Conservation (phyloP, 2,888 invertebrate genomes). For the Microplitis manilae region DNA sequence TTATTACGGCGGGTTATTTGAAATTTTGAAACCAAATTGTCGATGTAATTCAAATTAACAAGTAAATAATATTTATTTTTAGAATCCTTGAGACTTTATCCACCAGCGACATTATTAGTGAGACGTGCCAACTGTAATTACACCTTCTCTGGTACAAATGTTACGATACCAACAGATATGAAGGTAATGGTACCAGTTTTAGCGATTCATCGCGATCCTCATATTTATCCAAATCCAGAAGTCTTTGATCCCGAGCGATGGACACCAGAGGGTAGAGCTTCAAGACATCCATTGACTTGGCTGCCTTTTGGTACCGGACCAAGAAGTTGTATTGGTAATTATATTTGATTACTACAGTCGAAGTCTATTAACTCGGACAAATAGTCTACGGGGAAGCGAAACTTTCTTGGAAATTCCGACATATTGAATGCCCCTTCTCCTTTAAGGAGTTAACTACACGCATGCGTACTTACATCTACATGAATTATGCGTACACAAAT, state of each 20-base stretch:
- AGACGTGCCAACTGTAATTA: conserved; percentile 50
- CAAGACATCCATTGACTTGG: conserved; percentile 57
- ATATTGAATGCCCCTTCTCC: too few relatives aligned
- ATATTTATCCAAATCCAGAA: conserved; percentile 55
- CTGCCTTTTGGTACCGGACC: conserved; percentile 66
- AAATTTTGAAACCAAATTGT: not conserved
- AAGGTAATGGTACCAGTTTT: conserved; percentile 33
- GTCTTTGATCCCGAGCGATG: conserved; percentile 62
- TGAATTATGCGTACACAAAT: too few relatives aligned
- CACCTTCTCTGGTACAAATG: conserved; percentile 37
- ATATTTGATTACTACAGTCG: not conserved
- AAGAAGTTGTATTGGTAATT: conserved; percentile 65
- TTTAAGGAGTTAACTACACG: too few relatives aligned
- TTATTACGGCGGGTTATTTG: too few relatives aligned
- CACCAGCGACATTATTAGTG: conserved; percentile 64
- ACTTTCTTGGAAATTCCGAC: not conserved
- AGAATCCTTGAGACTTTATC: conserved; percentile 72
- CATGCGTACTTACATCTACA: too few relatives aligned
- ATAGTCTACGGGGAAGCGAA: too few relatives aligned
- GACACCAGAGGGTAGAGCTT: conserved; percentile 50
- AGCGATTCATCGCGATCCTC: conserved; percentile 39
- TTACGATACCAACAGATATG: conserved; percentile 41
- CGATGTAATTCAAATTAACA: not conserved
- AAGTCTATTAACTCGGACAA: too few relatives aligned
- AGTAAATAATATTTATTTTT: not conserved